Percentiles rank a stretch among this genome's conserved stretches.
Conservation (phyloP, 2,797 vertebrate species). For the Podarcis siculus region DNA sequence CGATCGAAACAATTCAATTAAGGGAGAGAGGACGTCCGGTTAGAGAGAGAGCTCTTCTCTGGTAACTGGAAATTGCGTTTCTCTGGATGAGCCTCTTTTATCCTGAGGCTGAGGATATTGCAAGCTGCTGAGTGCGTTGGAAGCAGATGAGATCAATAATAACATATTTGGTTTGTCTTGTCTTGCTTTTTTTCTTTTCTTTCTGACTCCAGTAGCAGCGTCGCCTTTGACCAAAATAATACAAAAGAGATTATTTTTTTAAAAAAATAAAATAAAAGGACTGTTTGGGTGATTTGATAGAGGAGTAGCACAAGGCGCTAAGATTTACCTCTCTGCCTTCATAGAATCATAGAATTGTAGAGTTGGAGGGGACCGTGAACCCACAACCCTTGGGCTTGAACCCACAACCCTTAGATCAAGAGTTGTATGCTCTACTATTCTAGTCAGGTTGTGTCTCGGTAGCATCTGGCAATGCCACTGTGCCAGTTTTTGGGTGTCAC, state of each 20-base stretch:
- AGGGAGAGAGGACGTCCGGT: slow-evolving; percentile 29
- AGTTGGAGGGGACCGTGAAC: too few species aligned
- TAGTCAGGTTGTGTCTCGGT: not conserved
- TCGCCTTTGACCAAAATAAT: not conserved
- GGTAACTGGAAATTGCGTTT: slow-evolving; percentile 60
- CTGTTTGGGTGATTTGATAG: not conserved
- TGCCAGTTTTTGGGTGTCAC: not conserved
- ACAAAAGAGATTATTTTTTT: not conserved
- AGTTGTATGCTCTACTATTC: too few species aligned
- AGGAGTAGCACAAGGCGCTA: not conserved
- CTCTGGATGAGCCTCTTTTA: slow-evolving; percentile 41
- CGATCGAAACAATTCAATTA: slow-evolving; percentile 51
- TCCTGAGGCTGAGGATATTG: slow-evolving; percentile 49
- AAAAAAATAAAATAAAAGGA: too few species aligned
- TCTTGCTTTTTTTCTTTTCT: fast-evolving
- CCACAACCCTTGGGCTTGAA: too few species aligned
- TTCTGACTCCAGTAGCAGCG: not conserved
- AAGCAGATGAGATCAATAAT: slow-evolving; percentile 60
- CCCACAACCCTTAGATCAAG: too few species aligned
- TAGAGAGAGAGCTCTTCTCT: slow-evolving; percentile 32
- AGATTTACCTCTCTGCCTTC: too few species aligned
- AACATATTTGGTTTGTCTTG: slow-evolving; percentile 33
- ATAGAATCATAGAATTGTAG: too few species aligned
- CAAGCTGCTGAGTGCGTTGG: slow-evolving; percentile 47
- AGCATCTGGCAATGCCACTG: too few species aligned